Conservation (phyloP, 2,113 vertebrate species). For the Strix uralensis region DNA sequence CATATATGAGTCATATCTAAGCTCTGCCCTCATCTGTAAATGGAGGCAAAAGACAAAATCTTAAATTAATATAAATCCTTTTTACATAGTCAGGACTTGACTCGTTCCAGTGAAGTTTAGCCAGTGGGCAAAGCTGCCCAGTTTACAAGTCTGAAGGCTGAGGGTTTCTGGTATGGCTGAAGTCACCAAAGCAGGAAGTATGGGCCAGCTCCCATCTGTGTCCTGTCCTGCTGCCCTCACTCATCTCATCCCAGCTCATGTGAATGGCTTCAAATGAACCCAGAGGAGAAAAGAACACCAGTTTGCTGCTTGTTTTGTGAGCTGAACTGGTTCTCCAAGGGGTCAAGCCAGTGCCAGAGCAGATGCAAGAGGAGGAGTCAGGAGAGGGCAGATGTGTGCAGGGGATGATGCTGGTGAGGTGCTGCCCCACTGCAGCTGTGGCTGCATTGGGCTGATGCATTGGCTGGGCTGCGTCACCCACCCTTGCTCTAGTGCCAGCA, state of each 20-base stretch:
- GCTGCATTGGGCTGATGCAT: neutral
- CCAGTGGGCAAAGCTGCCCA: neutral
- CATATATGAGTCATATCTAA: neutral
- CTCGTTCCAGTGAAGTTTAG: neutral
- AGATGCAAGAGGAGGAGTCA: neutral
- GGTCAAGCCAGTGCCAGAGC: neutral
- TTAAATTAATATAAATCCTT: neutral
- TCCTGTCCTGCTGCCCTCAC: fast-evolving
- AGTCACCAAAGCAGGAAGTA: neutral
- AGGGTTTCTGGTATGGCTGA: neutral
- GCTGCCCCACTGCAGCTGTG: neutral
- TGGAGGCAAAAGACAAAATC: neutral
- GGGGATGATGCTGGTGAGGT: neutral
- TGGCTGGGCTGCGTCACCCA: neutral
- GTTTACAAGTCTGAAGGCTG: neutral
- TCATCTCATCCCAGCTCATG: neutral
- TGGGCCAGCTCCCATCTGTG: neutral
- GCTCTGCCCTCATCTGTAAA: neutral
- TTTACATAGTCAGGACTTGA: neutral
- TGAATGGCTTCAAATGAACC: neutral
- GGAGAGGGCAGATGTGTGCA: neutral
- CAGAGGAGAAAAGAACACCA: neutral
- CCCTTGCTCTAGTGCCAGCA: neutral
- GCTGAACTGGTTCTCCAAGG: neutral
- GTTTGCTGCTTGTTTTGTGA: neutral